Evolutionary conservation across 2,888 invertebrate genomes (phyloP), one percentile per base, ranked within the genome.

Genomic region (Luperina testacea): DNA sequence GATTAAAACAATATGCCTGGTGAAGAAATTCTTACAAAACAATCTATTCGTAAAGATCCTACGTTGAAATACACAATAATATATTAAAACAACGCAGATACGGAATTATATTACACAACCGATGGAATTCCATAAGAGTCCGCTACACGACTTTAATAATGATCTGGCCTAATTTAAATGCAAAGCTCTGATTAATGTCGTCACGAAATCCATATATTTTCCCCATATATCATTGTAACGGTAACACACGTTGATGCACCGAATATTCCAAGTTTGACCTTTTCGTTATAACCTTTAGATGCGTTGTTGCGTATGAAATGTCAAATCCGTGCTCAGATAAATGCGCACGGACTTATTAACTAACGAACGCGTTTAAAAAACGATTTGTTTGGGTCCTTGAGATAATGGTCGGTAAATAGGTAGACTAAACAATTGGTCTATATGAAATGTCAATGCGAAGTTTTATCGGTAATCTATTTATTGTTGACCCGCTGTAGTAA

Each of bases 271-370:
- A 83, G 83, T 81, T 83, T 92, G 92, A 94, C 95, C 94, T 95
- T 94, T 94, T 88, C 83, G 80, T 90, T 89, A 90, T 95, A 95
- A 93, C 95, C 95, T 95, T 96, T 94, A 70, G 89, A 87, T 93
- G 92, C 92, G 92, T 92, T 87, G 90, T 90, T 94, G 93, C 94
- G 94, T 93, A 94, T 92, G 84, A 95, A 96, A 95, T 96, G 96
- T 94, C 96, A 94, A 95, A 90, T 94, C 91, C 96, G 96, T 96
- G 96, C 94, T 75, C 84, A 92, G 91, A 93, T 93, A 92, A 91
- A 78, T 81, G 83, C 78, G 82, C 74, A 86, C 72, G 72, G 88
- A 82, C 76, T 82, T 87, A 86, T 83, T 77, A 78, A 86, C 79
- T 87, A 85, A 87, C 85, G 81, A 81, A 82, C 74, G 86, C 77